Base-by-base conservation (phyloP, 2,888 invertebrate genomes). In the Meloe dianella region DNA sequence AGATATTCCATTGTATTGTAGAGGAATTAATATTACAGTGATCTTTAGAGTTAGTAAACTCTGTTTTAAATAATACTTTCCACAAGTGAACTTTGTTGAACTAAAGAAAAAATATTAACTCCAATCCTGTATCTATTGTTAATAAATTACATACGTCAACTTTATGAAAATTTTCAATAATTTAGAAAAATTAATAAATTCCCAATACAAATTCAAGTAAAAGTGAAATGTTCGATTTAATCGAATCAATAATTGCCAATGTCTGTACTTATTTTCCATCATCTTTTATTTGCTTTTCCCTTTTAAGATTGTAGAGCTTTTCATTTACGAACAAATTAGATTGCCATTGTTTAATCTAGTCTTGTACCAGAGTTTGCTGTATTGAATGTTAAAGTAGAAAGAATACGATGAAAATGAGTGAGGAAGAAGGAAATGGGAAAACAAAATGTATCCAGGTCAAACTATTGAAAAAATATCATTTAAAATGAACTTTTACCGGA, bases 271-370 rank as follows among this genome's bases (percentile, higher is more conserved):
- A 58, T 58, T 32, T 58, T 58, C 29, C 58, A 58, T 58, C 58
- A 58, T 58, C 58, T 30, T 58, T 58, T 58, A 35, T 58, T 58
- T 58, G 58, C 32, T 58, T 58, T 58, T 58, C n/a, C 20, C 58
- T 20, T 32, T 20, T 29, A 30, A 20, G 47, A 47, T 58, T 59
- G 59, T 59, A 14, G 59, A 59, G 59, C 35, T 59, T 59, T 59
- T 59, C 59, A 59, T 35, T 59, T 35, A 35, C 35, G 59, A 59
- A 59, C 59, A 59, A 59, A 59, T 59, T 59, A 59, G 59, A 59
- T 59, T 59, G 35, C 59, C 59, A 59, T 59, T 59, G 59, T 32
- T 59, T 59, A 59, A 59, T 59, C 59, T 35, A 17, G 17, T 24
- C 59, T 59, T 59, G 59, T 59, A 58, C 30, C 30, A 22, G 58